Base-by-base conservation (phyloP, 2,113 vertebrate species). In the Carlito syrichta region DNA sequence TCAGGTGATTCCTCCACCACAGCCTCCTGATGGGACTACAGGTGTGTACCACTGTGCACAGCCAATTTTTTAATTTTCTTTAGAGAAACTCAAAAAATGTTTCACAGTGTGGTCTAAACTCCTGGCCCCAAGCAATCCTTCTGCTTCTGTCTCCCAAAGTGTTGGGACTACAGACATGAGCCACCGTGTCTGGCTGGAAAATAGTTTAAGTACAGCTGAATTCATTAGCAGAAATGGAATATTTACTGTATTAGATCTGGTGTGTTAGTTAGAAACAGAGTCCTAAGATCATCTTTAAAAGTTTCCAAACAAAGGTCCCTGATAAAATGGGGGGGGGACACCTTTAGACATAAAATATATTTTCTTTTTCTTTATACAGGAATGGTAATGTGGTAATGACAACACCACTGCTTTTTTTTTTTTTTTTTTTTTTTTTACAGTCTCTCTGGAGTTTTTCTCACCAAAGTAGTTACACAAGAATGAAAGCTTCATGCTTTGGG, bases 401-500 rank as follows among this genome's bases (percentile, higher is more conserved):
- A 95, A 2, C 43, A 85, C 74, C 43, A 38, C 56, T 86, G 79
- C 45, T 96, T 87, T 54, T 96, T 63, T 71, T 96, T 87, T 54
- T 96, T 63, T 71, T 96, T 87, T 54, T 96, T 63, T 71, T n/a
- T 96, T 87, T 54, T 96, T 63, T 71, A 95, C 13, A 52, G 92
- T 90, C 79, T 94, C 85, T 92, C 76, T 96, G 94, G 92, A 94
- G 56, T 76, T 96, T 83, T 96, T 89, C 81, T 97, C 79, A 87
- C 79, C 25, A 43, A 35, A 17, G 79, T 56, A 79, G 60, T 84
- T 86, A 84, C 4, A 84, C 83, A 81, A 95, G 94, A 96, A 79
- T 79, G 90, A 92, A 82, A 89, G 83, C 94, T 74, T 73, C 54
- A 0, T 25, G 92, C 35, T 84, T 96, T 66, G 20, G 89, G 90